Base-by-base conservation (phyloP, 2,888 invertebrate species). In the Drosophila bunnanda region DNA sequence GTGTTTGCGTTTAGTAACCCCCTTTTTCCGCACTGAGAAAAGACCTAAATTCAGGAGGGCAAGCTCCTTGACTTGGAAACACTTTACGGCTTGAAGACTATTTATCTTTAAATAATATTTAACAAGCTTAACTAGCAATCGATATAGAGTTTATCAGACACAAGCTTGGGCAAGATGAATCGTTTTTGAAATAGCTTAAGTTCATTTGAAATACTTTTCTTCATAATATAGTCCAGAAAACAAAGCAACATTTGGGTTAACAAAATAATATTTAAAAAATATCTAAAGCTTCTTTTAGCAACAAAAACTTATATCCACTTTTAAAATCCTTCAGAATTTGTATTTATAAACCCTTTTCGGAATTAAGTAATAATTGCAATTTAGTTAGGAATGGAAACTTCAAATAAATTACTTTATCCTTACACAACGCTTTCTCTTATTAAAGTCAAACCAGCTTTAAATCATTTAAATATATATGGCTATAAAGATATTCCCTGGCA, bases 1-100 rank as follows among this genome's bases (percentile, higher is more conserved):
- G 82, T 82, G 88, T 82, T 82, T 87, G 82, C 86, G 86, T 81
- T 82, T 81, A 50, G 53, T 57, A 76, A 67, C 84, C 79, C 43
- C 71, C 39, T 71, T 68, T 43, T 15, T 28, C 25, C 22, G 58
- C 50, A 50, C 50, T 50, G 50, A 32, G 32, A 50, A 50, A 50
- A 50, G 34, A 46, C 32, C 34, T 46, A 10, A 34, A 17, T 41
- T 34, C 41, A 43, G 20, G 30, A 28, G 55, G 54, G 28, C 55
- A 58, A 30, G 28, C 44, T 22, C 30, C 56, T 30, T 28, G 32
- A 50, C 17, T 50, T 50, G 50, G 50, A 50, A 50, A 50, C 50
- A 15, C 50, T 50, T 50, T 5, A 50, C 15, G 15, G 15, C 32
- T 20, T 32, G 20, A 50, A 32, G 20, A 20, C 15, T 50, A 32